phyloP scores from a whole-genome alignment of 1,140 invertebrate genomes.

The Macrotrachela quadricornifera region DNA sequence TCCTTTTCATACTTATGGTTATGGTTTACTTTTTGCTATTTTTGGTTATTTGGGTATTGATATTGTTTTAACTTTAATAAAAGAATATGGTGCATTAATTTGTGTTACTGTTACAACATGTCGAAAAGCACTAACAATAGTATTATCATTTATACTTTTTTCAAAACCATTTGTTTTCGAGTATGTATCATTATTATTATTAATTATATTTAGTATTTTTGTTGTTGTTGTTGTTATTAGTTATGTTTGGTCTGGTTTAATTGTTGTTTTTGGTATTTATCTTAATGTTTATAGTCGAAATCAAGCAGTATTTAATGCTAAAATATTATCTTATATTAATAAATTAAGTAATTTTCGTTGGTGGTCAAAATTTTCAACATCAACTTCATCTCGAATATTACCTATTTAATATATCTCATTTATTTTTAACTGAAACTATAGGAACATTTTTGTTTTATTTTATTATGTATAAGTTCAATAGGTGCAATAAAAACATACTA shows the following conservation, averaged over 20 bases:
- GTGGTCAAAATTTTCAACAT: too few species aligned
- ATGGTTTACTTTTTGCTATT: constrained; percentile 60
- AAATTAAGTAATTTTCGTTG: too few species aligned
- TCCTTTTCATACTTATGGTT: constrained; percentile 28
- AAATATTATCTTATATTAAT: too few species aligned
- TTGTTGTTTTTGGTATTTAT: neutral
- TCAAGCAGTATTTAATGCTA: constrained; percentile 10
- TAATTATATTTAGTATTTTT: neutral
- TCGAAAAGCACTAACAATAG: constrained; percentile 69
- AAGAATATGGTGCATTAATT: constrained; percentile 61
- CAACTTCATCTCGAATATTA: too few species aligned
- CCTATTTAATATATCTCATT: too few species aligned
- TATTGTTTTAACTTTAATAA: constrained; percentile 64
- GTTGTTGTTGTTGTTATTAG: neutral
- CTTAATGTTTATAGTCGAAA: constrained; percentile 56
- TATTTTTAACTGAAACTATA: too few species aligned
- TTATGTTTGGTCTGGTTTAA: neutral
- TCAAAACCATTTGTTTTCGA: constrained; percentile 76
- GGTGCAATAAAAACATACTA: too few species aligned
- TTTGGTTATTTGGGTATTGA: constrained; percentile 76
- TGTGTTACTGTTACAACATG: constrained; percentile 53
- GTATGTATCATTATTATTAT: constrained; percentile 38
- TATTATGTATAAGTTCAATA: too few species aligned
- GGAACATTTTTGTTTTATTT: too few species aligned
- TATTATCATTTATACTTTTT: constrained; percentile 75